phyloP scores from a whole-genome alignment of 2,888 invertebrate species.

The Alsophila aescularia region DNA sequence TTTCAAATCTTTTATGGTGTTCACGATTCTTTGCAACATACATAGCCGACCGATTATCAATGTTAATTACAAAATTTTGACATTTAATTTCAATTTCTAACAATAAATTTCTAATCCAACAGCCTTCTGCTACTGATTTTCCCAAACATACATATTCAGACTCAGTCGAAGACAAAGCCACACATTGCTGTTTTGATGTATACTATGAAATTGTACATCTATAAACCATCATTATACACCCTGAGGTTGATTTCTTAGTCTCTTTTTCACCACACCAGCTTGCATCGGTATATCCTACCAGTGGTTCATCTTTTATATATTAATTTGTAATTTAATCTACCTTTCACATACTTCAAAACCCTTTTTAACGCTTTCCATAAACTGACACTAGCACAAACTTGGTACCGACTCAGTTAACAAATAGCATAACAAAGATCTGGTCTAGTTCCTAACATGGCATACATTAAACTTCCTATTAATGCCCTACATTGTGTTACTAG shows the following conservation, averaged over 20 bases:
- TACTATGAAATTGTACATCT: neutral
- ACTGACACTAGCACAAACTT: neutral
- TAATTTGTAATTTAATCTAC: neutral
- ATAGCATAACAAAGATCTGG: neutral
- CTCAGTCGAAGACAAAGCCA: neutral
- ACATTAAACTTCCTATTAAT: constrained; percentile 3
- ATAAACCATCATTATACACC: constrained; percentile 1
- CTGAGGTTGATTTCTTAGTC: neutral
- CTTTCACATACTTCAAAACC: neutral
- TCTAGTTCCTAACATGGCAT: neutral
- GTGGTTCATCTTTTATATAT: neutral
- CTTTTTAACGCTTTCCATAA: neutral
- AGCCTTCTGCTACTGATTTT: neutral
- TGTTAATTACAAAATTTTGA: neutral
- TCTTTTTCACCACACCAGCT: neutral
- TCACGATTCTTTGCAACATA: constrained; percentile 1
- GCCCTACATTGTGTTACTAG: neutral
- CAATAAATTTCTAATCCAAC: neutral
- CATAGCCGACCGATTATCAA: constrained; percentile 7
- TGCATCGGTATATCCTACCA: constrained; percentile 3
- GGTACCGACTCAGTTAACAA: neutral
- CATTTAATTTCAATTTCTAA: neutral
- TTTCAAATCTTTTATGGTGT: constrained; percentile 6
- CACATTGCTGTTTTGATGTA: neutral
- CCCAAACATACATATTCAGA: constrained; percentile 1